phyloP scores from a whole-genome alignment of 2,888 invertebrate genomes.

The Microdon myrmicae region DNA sequence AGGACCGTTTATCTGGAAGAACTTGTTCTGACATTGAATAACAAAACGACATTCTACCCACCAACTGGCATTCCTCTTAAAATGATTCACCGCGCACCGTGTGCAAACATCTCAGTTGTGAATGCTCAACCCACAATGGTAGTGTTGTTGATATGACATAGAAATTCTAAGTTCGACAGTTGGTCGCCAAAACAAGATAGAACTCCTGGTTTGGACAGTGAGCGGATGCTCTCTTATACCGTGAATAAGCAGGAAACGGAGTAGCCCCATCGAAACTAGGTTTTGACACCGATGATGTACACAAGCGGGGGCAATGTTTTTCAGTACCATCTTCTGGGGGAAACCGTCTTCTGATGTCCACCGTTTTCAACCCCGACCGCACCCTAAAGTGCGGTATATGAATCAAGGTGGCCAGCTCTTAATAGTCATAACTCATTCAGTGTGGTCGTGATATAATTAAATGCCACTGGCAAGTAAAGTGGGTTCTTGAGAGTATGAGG shows the following conservation, averaged over 20 bases:
- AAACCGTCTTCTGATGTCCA: constrained; percentile 23
- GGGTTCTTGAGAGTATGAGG: too few relatives aligned
- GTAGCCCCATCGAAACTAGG: too few relatives aligned
- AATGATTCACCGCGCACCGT: constrained; percentile 42
- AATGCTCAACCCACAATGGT: constrained; percentile 30
- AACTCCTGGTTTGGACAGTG: too few relatives aligned
- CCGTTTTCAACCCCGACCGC: constrained; percentile 27
- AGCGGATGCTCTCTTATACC: too few relatives aligned
- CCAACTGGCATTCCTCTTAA: constrained; percentile 44
- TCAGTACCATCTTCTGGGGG: too few relatives aligned
- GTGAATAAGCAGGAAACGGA: too few relatives aligned
- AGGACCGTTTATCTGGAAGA: constrained; percentile 25
- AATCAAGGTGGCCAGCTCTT: constrained; percentile 3
- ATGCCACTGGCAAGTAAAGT: constrained; percentile 38
- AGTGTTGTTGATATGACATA: too few relatives aligned
- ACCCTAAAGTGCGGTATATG: constrained; percentile 30
- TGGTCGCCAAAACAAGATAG: constrained; percentile 7
- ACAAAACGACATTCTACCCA: constrained; percentile 43
- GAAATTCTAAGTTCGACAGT: not conserved
- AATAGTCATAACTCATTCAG: constrained; percentile 36
- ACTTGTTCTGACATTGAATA: constrained; percentile 45
- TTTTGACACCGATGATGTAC: too few relatives aligned
- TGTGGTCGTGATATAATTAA: constrained; percentile 41
- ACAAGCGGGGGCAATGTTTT: too few relatives aligned
- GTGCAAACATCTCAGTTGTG: constrained; percentile 26